Evolutionary conservation across 2,888 invertebrate species (phyloP), one percentile per base, ranked within the genome.

Genomic region (Protula sp.): DNA sequence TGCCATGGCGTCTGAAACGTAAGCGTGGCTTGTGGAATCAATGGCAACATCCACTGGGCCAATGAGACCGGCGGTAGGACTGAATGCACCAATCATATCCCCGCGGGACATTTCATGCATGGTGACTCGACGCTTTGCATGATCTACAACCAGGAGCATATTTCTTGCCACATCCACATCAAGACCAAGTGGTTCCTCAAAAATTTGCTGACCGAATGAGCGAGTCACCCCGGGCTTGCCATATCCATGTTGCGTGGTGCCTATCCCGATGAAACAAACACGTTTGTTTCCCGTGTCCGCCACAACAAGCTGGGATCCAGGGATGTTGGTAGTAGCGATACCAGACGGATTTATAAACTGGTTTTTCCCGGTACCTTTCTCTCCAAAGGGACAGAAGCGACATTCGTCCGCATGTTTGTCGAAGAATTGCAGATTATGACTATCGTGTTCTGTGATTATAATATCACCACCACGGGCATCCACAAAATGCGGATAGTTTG

Each of bases 391-490:
- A 9, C 57, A 38, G 54, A 63, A 63, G 2, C 59, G 28, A 38
- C 47, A 30, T 38, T 60, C 60, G 22, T 60, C 28, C 30, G 53
- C 60, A 9, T 30, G n/a, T 22, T 19, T 30, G 54, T 58, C 60
- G 30, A 60, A 58, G 54, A 60, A 28, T 48, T 62, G 60, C 3
- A 63, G 29, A 14, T 61, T 47, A 30, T 63, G 58, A 47, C 48
- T 58, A 45, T 63, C 63, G 19, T 55, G 14, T 24, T 63, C 63
- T 3, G 63, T 57, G 24, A 63, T 48, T 26, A 63, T 30, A 27
- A 63, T 58, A 30, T 62, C 54, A n/a, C 63, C 63, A 1, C 56
- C 38, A 22, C 55, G 54, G 47, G 60, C 60, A 54, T 63, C 63
- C 5, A 63, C 28, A 45, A 62, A 63, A 26, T 57, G 29, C 4